Evolutionary conservation across 2,888 invertebrate species (phyloP), one percentile per base, ranked within the genome.

Genomic region (Agrilus mali): DNA sequence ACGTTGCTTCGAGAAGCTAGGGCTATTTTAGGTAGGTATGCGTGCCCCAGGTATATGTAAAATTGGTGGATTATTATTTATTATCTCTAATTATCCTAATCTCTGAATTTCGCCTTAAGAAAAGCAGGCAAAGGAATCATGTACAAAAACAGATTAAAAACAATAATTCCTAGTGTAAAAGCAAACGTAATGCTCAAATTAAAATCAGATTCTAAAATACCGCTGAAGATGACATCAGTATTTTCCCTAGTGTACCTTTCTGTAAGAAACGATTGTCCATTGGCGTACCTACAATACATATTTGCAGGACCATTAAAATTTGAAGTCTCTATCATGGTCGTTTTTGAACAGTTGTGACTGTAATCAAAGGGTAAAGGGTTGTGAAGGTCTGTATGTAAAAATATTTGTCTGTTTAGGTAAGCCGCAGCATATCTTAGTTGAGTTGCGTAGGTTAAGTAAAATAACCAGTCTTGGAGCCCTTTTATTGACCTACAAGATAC

Each of bases 41-140:
- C n/a, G n/a, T n/a, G n/a, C n/a, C n/a, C n/a, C n/a, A n/a, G n/a
- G n/a, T n/a, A n/a, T n/a, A n/a, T n/a, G n/a, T n/a, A n/a, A n/a
- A n/a, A n/a, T n/a, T n/a, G n/a, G n/a, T n/a, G n/a, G n/a, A n/a
- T n/a, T n/a, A n/a, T n/a, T n/a, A n/a, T n/a, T n/a, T n/a, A n/a
- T n/a, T n/a, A n/a, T n/a, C n/a, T n/a, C n/a, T n/a, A n/a, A 27
- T 10, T 27, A 3, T 13, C 16, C 36, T 64, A 80, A 59, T 87
- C 86, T 59, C 88, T 77, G 68, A 92, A 93, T 67, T 93, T 93
- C 48, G 85, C 82, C 57, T 86, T 86, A 12, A 92, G 75, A 59
- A 82, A 86, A 31, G 82, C 78, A 0, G 92, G 90, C 54, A 92
- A 65, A 0, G 92, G 92, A 54, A 92, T 74, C 36, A 90, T 68